Percentiles rank a stretch among this genome's conserved stretches.
Conservation (phyloP, 2,797 vertebrate genomes). For the Gymnothorax reevesii region DNA sequence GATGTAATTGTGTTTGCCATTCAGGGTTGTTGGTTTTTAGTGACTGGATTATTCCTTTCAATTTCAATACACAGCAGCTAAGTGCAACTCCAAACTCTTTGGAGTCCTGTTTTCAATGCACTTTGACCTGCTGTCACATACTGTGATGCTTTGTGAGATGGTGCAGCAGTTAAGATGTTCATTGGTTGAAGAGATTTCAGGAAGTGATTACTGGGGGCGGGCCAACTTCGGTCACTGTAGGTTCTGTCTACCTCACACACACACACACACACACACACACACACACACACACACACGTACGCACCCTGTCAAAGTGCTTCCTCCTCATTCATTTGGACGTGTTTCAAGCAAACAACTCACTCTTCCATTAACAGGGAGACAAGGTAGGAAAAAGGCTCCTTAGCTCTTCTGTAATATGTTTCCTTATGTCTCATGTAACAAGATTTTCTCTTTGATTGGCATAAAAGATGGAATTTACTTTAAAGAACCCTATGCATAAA, state of each 20-base stretch:
- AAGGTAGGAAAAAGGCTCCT: conserved; percentile 42
- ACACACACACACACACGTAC: conserved; percentile 10
- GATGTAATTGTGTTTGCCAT: neutral
- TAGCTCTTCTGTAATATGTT: neutral
- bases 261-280: neutral
- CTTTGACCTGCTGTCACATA: neutral
- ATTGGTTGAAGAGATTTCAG: conserved; percentile 9
- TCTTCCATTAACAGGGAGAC: neutral
- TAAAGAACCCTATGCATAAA: neutral
- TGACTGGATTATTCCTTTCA: neutral
- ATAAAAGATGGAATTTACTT: neutral
- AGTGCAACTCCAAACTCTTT: neutral
- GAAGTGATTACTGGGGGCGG: neutral
- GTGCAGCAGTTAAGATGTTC: neutral
- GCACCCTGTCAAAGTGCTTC: neutral
- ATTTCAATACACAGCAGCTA: neutral
- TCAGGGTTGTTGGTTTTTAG: neutral
- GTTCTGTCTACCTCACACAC: neutral
- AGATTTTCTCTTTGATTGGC: neutral
- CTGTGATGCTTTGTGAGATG: neutral
- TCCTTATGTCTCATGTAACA: neutral
- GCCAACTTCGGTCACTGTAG: neutral
- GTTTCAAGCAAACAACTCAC: conserved; percentile 12
- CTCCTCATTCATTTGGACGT: conserved; percentile 10
- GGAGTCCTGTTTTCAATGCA: neutral